Evolutionary conservation across 2,888 invertebrate species (phyloP), one percentile per base, ranked within the genome.

Genomic region (Xanthostigma xanthostigma): DNA sequence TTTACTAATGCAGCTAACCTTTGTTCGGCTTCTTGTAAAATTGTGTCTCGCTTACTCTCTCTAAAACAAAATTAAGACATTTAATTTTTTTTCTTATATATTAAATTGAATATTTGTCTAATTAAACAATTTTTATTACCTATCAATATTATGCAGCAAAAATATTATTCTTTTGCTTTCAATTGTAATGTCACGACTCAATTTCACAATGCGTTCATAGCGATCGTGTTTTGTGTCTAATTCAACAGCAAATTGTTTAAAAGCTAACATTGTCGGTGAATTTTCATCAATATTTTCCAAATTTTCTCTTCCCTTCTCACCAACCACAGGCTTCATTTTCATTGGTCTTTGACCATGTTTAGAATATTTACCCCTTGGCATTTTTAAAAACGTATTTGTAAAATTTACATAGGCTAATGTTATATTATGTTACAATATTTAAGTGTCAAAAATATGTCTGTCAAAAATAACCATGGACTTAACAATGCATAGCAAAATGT

Each of bases 81-180:
- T n/a, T n/a, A n/a, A n/a, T n/a, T n/a, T 49, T 42, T 34, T 11
- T 44, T 44, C 13, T 40, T n/a, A 17, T 9, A 40, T 13, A 36
- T n/a, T 50, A 10, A 12, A 42, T 41, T 4, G 17, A 17, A 17
- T 17, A 17, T 17, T 17, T 17, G 11, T 45, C 10, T 8, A 34
- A 45, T 37, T 45, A 35, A 33, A 33, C 5, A 9, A 34, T n/a
- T 44, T 2, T 9, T 8, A 14, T 41, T 42, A 50, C 50, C 50
- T 41, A 46, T 78, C 75, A 45, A 81, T 71, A 36, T 85, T 82
- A 63, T 93, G 93, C 14, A 94, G 66, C 10, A 87, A 66, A 63
- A 91, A 93, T 55, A 93, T 94, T 6, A 88, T 82, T 51, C 91
- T 71, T 62, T 94, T 94, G 65, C 91, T 89, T 60, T 92, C 90